Percentiles rank a stretch among this genome's conserved stretches.
phyloP scores from a whole-genome alignment of 2,888 invertebrate genomes.

The Apamea epomidion region DNA sequence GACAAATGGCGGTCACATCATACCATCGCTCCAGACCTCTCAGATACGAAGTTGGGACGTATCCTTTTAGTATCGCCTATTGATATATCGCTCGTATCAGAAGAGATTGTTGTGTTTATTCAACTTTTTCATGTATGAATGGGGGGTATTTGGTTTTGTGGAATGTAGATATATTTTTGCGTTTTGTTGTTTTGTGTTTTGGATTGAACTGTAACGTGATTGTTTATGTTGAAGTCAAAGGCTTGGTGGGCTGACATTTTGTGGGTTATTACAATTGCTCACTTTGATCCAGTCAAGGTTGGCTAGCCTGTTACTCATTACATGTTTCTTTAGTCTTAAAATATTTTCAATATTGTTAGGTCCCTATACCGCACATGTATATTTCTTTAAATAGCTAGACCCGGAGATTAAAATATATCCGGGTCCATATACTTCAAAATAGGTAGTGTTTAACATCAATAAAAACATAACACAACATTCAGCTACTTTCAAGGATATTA shows the following conservation, averaged over 20 bases:
- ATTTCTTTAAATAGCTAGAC: background rate
- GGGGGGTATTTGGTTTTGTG: background rate
- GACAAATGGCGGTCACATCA: constrained; percentile 66
- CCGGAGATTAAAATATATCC: background rate
- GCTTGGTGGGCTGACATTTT: background rate
- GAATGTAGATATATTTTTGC: background rate
- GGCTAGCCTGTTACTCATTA: background rate
- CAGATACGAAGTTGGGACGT: constrained; percentile 9
- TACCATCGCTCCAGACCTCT: constrained; percentile 20
- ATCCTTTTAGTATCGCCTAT: constrained; percentile 44
- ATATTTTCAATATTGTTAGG: background rate
- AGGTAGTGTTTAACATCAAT: background rate
- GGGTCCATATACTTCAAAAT: background rate
- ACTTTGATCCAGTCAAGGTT: background rate
- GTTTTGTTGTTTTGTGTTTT: constrained; percentile 1
- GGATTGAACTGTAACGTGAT: background rate
- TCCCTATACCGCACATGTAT: no score
- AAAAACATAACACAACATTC: background rate
- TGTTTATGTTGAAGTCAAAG: background rate
- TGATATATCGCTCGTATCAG: constrained; percentile 34
- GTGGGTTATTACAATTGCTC: background rate
- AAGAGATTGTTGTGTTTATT: constrained; percentile 24
- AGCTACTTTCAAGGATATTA: constrained; percentile 53
- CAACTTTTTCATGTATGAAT: constrained; percentile 17
- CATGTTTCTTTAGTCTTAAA: background rate